Conservation (phyloP, 2,797 vertebrate species). For the Eospalax fontanierii region DNA sequence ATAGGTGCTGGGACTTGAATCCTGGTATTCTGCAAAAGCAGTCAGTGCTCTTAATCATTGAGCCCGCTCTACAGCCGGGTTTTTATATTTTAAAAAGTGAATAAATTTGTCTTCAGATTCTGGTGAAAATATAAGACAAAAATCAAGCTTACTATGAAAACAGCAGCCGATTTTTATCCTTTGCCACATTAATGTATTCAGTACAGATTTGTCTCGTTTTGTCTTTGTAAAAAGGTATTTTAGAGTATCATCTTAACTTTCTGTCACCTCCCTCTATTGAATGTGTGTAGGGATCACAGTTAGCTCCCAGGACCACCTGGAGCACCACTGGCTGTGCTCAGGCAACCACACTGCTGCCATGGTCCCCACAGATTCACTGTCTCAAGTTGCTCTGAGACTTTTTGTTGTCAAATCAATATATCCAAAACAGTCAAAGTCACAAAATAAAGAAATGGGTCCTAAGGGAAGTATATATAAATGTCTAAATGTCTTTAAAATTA, state of each 20-base stretch:
- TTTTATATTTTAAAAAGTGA: slow-evolving; percentile 33
- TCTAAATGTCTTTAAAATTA: not conserved
- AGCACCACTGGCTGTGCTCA: not conserved
- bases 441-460: not conserved
- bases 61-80: too few species aligned
- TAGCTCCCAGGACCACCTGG: not conserved
- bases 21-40: too few species aligned
- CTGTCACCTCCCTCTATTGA: not conserved
- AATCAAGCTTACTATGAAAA: slow-evolving; percentile 35
- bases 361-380: not conserved
- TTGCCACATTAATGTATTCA: not conserved
- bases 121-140: not conserved
- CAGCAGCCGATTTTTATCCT: not conserved
- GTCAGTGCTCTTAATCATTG: too few species aligned
- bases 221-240: not conserved
- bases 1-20: too few species aligned
- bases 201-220: not conserved
- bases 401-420: not conserved
- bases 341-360: not conserved
- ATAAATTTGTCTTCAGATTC: slow-evolving; percentile 1
- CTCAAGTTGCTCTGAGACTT: not conserved
- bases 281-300: not conserved
- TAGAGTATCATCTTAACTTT: slow-evolving; percentile 35
- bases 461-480: not conserved
- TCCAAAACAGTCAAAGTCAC: not conserved